Conservation (phyloP, 2,113 vertebrate species). For the Penelope pileata region DNA sequence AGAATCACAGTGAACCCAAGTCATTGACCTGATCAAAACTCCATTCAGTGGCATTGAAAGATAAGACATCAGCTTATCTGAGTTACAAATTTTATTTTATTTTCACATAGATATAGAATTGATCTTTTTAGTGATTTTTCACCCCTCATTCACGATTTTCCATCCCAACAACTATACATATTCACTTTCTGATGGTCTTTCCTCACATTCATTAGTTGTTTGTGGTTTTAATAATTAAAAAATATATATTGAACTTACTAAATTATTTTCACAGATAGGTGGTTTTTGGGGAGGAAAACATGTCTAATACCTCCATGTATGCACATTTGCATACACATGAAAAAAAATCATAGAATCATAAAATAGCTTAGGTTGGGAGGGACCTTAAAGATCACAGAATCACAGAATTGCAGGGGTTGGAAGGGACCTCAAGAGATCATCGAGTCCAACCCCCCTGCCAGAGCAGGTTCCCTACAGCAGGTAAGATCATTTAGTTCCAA, state of each 20-base stretch:
- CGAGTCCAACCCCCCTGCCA: too few relatives aligned
- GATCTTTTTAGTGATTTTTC: background rate
- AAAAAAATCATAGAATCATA: too few relatives aligned
- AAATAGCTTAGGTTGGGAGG: too few relatives aligned
- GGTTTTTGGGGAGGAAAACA: background rate
- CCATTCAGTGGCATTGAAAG: background rate
- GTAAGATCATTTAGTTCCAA: too few relatives aligned
- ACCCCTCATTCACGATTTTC: background rate
- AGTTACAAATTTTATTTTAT: background rate
- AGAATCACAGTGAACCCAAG: background rate
- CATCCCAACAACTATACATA: rapidly evolving
- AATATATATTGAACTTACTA: background rate
- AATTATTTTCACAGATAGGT: background rate
- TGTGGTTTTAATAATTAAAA: background rate
- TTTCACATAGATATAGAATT: background rate
- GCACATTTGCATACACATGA: background rate
- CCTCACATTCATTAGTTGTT: background rate
- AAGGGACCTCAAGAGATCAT: too few relatives aligned
- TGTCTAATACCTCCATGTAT: background rate
- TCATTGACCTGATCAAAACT: background rate
- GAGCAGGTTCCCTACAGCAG: too few relatives aligned
- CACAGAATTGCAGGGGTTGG: too few relatives aligned
- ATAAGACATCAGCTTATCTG: background rate
- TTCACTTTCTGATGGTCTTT: background rate
- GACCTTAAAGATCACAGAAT: too few relatives aligned